These are phyloP conservation scores for Pseudoips prasinana DNA, from an alignment of 2,888 invertebrate species.

Conservation along the genomic window DNA sequence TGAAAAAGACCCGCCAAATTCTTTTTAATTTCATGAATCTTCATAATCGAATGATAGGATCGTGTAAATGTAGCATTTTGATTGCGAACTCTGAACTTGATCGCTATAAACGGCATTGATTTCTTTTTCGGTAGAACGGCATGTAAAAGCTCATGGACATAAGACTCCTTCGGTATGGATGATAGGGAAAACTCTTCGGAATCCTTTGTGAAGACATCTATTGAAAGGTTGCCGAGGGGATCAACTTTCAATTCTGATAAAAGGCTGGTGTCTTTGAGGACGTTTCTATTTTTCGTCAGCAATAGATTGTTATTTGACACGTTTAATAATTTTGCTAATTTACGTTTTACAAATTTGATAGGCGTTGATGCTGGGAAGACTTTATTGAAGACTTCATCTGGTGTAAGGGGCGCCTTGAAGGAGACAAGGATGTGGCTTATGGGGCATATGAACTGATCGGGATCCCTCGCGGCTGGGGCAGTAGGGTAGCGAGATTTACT, in stretches of 20 bases:
- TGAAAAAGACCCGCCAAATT: constrained; percentile 82
- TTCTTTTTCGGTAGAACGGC: constrained; percentile 65
- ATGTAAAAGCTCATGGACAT: constrained; percentile 65
- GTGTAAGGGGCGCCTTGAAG: constrained; percentile 65
- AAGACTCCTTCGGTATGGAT: constrained; percentile 66
- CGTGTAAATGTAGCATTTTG: constrained; percentile 74
- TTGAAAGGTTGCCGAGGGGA: constrained; percentile 56
- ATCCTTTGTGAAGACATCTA: constrained; percentile 74
- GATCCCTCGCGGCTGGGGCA: constrained; percentile 61
- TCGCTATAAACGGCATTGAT: constrained; percentile 68
- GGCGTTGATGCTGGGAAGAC: constrained; percentile 71
- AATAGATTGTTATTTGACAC: constrained; percentile 63
- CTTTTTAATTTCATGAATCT: constrained; percentile 82
- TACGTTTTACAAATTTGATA: constrained; percentile 66
- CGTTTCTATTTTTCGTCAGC: constrained; percentile 65
- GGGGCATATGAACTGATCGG: constrained; percentile 62
- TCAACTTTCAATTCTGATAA: constrained; percentile 67
- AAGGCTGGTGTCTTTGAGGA: constrained; percentile 63
- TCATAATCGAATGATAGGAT: constrained; percentile 76
- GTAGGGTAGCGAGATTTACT: constrained; percentile 53
- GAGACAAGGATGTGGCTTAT: constrained; percentile 65
- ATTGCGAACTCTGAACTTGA: constrained; percentile 67
- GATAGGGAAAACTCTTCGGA: constrained; percentile 64
- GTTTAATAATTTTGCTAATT: constrained; percentile 65
- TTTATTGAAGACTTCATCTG: constrained; percentile 65